phyloP scores from a whole-genome alignment of 2,113 vertebrate species.

The Abramis brama region DNA sequence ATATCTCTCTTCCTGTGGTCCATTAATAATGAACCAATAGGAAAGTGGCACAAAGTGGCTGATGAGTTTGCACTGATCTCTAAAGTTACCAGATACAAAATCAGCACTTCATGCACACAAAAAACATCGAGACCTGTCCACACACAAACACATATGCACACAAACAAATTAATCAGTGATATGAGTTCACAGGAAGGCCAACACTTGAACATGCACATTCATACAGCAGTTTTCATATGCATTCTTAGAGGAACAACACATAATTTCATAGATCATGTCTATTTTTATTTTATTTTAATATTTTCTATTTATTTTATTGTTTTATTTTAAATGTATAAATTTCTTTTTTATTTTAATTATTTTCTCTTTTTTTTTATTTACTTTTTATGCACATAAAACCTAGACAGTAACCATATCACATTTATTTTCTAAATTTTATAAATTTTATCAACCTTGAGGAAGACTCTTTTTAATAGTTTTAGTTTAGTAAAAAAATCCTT shows the following conservation, averaged over 20 bases:
- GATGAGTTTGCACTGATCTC: slow-evolving; percentile 21
- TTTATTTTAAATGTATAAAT: no score
- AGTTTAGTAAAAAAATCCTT: background rate
- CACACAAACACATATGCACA: background rate
- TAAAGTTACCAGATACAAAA: slow-evolving; percentile 12
- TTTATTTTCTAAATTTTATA: background rate
- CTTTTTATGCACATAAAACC: background rate
- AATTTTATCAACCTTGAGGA: background rate
- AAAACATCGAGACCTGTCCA: background rate
- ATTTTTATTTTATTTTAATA: background rate
- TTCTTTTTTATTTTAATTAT: no score
- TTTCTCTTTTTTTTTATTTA: no score
- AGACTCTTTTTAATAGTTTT: background rate
- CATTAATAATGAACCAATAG: slow-evolving; percentile 34
- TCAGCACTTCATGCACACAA: background rate
- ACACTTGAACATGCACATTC: background rate
- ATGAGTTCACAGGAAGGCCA: background rate
- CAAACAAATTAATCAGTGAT: background rate
- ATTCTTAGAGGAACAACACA: background rate
- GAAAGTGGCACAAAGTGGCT: slow-evolving; percentile 1
- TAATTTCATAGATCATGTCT: background rate
- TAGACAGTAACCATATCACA: background rate
- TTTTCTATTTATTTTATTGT: background rate
- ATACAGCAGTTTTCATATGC: background rate
- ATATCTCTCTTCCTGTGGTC: background rate